Base-by-base conservation (phyloP, 2,888 invertebrate genomes). In the Hypomecis punctinalis region DNA sequence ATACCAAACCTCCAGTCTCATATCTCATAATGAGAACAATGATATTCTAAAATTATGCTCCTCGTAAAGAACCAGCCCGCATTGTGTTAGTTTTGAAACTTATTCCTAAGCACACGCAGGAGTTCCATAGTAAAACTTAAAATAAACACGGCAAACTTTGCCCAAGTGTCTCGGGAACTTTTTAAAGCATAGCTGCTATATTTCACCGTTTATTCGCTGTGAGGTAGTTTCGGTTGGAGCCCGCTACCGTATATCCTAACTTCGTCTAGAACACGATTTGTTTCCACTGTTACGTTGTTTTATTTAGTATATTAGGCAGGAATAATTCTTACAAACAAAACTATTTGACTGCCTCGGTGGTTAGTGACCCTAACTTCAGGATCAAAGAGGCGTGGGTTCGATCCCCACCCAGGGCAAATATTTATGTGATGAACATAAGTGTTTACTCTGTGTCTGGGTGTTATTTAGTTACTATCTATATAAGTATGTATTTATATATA, bases 271-370 rank as follows among this genome's bases (percentile, higher is more conserved):
- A 39, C 6, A 5, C 10, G 63, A 76, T 46, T 35, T 23, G 81
- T 85, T 77, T 85, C 73, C 86, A 79, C 9, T 52, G 11, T 40
- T 33, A 10, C 2, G 7, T 48, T 2, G 33, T 13, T 5, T 33
- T 47, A 33, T 7, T 10, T 47, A 33, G 23, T 9, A 23, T 7
- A 7, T 47, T 8, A 33, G 23, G 46, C 1, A 46, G 5, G 46
- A 45, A 8, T 43, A 1, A 5, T 39, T 43, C 43, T 5, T n/a
- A n/a, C 5, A n/a, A 39, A n/a, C n/a, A 43, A 11, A 43, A n/a
- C 10, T 43, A 43, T 5, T 43, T 5, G 3, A 43, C 8, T 43
- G n/a, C n/a, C n/a, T n/a, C n/a, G n/a, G n/a, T n/a, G n/a, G n/a
- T n/a, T n/a, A n/a, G n/a, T n/a, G n/a, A n/a, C n/a, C n/a, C n/a